Percentiles rank a stretch among this genome's conserved stretches.
These are phyloP conservation scores for Poeciliopsis retropinna DNA, from an alignment of 2,113 vertebrate genomes.

Conservation along the genomic window DNA sequence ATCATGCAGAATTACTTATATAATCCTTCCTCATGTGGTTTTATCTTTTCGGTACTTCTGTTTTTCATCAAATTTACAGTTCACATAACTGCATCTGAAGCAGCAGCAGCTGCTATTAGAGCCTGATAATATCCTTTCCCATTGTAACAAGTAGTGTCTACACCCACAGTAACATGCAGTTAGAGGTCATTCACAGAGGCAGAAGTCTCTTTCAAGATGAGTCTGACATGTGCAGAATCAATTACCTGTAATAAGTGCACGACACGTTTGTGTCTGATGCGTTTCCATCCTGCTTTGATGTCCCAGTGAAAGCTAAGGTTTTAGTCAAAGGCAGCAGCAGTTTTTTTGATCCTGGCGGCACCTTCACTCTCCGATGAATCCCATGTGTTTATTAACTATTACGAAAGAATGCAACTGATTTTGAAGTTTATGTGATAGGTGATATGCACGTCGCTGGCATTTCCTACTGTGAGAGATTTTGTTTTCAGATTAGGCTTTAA, in stretches of 20 bases:
- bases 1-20: no score
- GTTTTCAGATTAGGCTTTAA: background rate
- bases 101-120: no score
- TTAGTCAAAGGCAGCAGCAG: background rate
- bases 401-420: background rate
- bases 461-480: background rate
- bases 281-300: background rate
- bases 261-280: background rate
- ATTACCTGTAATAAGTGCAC: background rate
- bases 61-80: no score
- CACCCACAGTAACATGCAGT: background rate
- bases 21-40: no score
- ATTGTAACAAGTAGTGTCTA: no score
- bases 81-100: no score
- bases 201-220: background rate
- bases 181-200: background rate
- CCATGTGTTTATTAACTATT: background rate
- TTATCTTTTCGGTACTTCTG: no score
- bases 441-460: background rate
- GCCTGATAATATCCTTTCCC: no score
- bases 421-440: background rate
- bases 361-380: background rate
- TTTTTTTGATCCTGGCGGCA: background rate
- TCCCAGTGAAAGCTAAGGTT: background rate
- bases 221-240: background rate